Evolutionary conservation across 2,888 invertebrate species (phyloP).

Genomic region (Amphipoea lucens): DNA sequence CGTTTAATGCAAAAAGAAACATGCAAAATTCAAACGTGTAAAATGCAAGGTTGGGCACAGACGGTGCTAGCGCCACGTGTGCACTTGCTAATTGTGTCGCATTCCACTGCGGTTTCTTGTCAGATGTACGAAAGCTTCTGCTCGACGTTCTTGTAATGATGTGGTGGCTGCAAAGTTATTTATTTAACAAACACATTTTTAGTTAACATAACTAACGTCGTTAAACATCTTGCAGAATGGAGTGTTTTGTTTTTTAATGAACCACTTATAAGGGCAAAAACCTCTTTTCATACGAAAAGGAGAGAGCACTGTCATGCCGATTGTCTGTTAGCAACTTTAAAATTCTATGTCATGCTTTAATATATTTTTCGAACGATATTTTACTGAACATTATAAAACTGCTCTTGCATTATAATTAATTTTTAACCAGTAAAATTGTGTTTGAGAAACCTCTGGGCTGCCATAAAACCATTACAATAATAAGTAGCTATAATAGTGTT

Average conservation of each 20-base stretch:
- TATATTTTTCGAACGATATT: background rate
- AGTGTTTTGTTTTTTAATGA: background rate
- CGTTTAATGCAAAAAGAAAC: background rate
- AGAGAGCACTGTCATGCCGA: no score
- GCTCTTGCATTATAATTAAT: background rate
- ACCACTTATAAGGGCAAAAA: background rate
- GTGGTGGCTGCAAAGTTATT: constrained; percentile 19
- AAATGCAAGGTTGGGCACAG: constrained; percentile 22
- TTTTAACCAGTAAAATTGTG: background rate
- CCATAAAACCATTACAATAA: background rate
- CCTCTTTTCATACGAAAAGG: background rate
- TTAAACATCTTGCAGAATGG: background rate
- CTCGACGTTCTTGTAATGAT: constrained; percentile 33
- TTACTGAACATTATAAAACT: background rate
- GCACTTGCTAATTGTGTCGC: constrained; percentile 45
- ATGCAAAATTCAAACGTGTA: background rate
- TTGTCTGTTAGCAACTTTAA: no score
- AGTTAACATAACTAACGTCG: background rate
- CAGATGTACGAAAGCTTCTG: constrained; percentile 1
- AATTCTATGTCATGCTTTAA: background rate
- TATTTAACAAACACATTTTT: constrained; percentile 3
- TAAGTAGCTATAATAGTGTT: background rate
- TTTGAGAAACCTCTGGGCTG: background rate
- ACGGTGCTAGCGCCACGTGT: constrained; percentile 5
- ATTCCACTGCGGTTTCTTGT: constrained; percentile 30